Conservation (phyloP, 1,140 invertebrate genomes). For the Eumeta japonica region DNA sequence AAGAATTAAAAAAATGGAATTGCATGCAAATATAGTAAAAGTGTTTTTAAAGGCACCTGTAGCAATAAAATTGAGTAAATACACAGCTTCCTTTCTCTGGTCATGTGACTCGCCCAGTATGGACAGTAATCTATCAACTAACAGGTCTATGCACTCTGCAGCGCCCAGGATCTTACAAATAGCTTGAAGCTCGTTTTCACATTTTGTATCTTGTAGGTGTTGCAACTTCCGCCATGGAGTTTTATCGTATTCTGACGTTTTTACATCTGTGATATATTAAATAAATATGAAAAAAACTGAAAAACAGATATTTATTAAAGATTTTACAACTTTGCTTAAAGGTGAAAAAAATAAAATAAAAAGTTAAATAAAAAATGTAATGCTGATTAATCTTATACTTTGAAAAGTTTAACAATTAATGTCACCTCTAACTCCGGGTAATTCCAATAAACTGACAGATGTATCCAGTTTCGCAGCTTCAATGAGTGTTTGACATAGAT, state of each 20-base stretch:
- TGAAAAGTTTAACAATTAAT: too few species aligned
- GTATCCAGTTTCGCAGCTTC: slow-evolving; percentile 58
- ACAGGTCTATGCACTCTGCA: slow-evolving; percentile 51
- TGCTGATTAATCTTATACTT: too few species aligned
- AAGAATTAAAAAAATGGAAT: too few species aligned
- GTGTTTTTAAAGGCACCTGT: slow-evolving; percentile 16
- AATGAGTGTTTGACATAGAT: slow-evolving; percentile 56
- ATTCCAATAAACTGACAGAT: slow-evolving; percentile 57
- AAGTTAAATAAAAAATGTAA: too few species aligned
- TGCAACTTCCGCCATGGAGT: slow-evolving; percentile 61
- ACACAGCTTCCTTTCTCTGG: slow-evolving; percentile 10
- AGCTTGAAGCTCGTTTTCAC: slow-evolving; percentile 46
- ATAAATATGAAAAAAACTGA: too few species aligned
- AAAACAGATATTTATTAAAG: too few species aligned
- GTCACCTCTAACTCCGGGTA: slow-evolving; percentile 55
- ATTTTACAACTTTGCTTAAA: too few species aligned
- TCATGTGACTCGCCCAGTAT: slow-evolving; percentile 32
- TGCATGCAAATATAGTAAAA: too few species aligned
- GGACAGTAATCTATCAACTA: slow-evolving; percentile 62
- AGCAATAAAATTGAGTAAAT: slow-evolving; percentile 29
- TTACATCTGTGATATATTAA: slow-evolving; percentile 19
- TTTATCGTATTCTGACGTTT: slow-evolving; percentile 3
- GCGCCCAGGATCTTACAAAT: slow-evolving; percentile 56
- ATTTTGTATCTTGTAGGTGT: slow-evolving; percentile 49
- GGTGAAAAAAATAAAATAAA: too few species aligned